Conservation (phyloP, 2,113 vertebrate species). For the Amphiprion ocellaris region DNA sequence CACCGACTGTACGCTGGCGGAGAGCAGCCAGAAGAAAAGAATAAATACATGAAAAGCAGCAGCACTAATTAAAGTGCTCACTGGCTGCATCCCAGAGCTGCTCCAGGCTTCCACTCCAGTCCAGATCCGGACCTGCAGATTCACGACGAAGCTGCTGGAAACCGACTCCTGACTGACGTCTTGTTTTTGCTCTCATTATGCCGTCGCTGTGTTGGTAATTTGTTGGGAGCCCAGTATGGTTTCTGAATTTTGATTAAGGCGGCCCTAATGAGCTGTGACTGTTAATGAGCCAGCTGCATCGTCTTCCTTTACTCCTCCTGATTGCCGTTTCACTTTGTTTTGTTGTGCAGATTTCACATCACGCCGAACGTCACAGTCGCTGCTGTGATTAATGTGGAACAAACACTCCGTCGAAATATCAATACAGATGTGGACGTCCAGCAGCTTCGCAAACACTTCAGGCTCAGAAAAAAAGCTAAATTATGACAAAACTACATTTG, state of each 20-base stretch:
- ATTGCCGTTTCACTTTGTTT: slow-evolving; percentile 7
- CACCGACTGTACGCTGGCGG: no score
- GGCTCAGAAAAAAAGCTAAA: no score
- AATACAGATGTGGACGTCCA: no score
- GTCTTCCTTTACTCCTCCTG: slow-evolving; percentile 13
- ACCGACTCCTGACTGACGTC: slow-evolving; percentile 1
- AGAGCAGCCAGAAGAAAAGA: no score
- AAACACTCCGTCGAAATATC: no score
- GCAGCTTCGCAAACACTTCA: no score
- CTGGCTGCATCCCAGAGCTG: no score
- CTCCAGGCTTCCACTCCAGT: no score
- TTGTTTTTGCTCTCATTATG: slow-evolving; percentile 29
- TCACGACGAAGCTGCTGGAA: not conserved
- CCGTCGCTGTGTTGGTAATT: slow-evolving; percentile 11
- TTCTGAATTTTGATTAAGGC: slow-evolving; percentile 44
- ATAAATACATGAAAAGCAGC: no score
- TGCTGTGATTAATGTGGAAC: no score
- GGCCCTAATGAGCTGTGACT: slow-evolving; percentile 56
- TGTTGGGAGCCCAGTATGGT: slow-evolving; percentile 13
- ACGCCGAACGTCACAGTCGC: not conserved
- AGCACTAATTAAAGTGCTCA: no score
- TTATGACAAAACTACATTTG: no score
- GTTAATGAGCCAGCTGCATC: slow-evolving; percentile 53
- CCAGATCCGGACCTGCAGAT: not conserved
- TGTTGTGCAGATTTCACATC: slow-evolving; percentile 7